Conservation (phyloP, 2,113 vertebrate species). For the Hemichromis elongatus region DNA sequence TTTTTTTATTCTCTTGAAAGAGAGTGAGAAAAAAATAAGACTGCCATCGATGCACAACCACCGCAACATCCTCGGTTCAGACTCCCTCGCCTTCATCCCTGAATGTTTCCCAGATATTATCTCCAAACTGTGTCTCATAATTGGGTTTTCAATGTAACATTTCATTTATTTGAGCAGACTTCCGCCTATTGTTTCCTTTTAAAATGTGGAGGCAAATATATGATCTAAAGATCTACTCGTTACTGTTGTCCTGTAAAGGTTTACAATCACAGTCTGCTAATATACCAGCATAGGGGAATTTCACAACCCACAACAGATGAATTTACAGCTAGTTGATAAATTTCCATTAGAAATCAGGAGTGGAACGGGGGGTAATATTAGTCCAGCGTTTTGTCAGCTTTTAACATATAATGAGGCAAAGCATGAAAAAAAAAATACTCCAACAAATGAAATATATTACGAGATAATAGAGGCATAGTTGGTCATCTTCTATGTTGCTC, state of each 20-base stretch:
- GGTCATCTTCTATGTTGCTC: conserved; percentile 1
- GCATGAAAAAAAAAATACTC: neutral
- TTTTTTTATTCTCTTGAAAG: conserved; percentile 56
- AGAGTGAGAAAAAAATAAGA: conserved; percentile 15
- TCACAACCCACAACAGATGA: neutral
- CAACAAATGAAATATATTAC: conserved; percentile 27
- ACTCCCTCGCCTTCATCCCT: conserved; percentile 19
- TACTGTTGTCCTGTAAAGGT: neutral
- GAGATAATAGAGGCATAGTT: conserved; percentile 11
- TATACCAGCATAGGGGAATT: neutral
- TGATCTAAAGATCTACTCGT: neutral
- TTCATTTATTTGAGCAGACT: neutral
- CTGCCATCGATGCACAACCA: conserved; percentile 20
- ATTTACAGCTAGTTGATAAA: neutral
- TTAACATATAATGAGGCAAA: conserved; percentile 27
- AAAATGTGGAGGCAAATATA: neutral
- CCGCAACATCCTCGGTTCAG: conserved; percentile 26
- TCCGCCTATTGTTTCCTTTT: neutral
- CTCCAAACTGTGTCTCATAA: conserved; percentile 36
- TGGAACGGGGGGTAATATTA: neutral
- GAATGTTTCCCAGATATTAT: conserved; percentile 17
- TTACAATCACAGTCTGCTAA: neutral
- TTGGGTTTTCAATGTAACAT: conserved; percentile 43
- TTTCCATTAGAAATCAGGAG: neutral
- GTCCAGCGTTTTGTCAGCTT: conserved; percentile 8